phyloP scores from a whole-genome alignment of 2,888 invertebrate species.

The Drosophila putrida region DNA sequence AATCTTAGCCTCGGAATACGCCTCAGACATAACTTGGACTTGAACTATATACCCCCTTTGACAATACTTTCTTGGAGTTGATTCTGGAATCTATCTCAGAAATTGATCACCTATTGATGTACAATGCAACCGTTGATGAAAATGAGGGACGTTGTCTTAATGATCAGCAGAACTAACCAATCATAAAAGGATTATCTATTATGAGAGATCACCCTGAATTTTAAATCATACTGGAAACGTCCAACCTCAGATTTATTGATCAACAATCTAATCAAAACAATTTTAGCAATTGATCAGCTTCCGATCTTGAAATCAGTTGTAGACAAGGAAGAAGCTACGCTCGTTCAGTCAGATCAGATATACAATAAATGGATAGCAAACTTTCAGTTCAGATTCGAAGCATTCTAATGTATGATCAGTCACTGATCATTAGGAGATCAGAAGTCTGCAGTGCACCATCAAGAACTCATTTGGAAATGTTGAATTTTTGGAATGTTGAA shows the following conservation, averaged over 20 bases:
- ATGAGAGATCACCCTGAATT: not conserved
- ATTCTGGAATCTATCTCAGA: not conserved
- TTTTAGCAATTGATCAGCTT: slow-evolving; percentile 20
- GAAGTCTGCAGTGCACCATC: not conserved
- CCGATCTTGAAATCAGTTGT: slow-evolving; percentile 19
- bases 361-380: not conserved
- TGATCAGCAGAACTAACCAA: not conserved
- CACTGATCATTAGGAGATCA: not conserved
- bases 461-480: not conserved
- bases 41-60: not conserved
- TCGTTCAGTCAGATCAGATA: not conserved
- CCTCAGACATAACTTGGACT: not conserved
- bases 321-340: not conserved
- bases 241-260: slow-evolving; percentile 9
- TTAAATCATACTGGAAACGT: not conserved
- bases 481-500: not conserved
- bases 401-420: not conserved
- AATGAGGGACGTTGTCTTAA: not conserved
- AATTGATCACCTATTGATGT: slow-evolving; percentile 15
- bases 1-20: not conserved
- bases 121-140: not conserved
- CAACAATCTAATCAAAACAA: not conserved
- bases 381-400: not conserved
- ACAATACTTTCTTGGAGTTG: too few species aligned
- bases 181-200: not conserved